phyloP scores from a whole-genome alignment of 1,140 invertebrate genomes.

The Varroa destructor region DNA sequence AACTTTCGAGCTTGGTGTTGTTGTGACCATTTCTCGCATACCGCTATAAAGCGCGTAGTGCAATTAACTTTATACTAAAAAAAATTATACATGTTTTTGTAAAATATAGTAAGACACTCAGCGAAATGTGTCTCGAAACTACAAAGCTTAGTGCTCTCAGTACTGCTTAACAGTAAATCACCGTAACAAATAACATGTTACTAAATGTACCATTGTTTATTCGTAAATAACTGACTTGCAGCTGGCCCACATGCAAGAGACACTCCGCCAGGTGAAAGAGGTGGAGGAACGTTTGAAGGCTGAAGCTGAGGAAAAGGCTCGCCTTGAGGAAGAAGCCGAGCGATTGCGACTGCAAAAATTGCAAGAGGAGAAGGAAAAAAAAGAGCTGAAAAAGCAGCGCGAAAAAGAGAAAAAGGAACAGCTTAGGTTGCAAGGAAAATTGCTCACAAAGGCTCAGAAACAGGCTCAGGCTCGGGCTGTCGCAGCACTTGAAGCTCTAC shows the following conservation, averaged over 20 bases:
- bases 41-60: too few relatives aligned
- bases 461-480: conserved; percentile 71
- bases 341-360: conserved; percentile 42
- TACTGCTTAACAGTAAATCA: too few relatives aligned
- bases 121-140: too few relatives aligned
- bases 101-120: too few relatives aligned
- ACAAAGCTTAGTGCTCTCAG: too few relatives aligned
- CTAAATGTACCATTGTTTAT: neutral
- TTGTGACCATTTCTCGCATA: too few relatives aligned
- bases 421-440: conserved; percentile 83
- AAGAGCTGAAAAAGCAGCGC: conserved; percentile 74
- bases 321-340: conserved; percentile 52
- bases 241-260: conserved; percentile 74
- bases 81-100: too few relatives aligned
- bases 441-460: conserved; percentile 58
- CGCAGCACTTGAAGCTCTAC: conserved; percentile 69
- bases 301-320: conserved; percentile 58
- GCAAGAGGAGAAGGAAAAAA: conserved; percentile 61
- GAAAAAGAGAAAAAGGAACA: conserved; percentile 85
- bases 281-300: conserved; percentile 63
- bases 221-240: conserved; percentile 38
- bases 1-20: too few relatives aligned
- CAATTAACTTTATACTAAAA: too few relatives aligned
- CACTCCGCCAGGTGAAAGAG: conserved; percentile 59
- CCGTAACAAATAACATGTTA: neutral